Conservation (phyloP, 1,140 invertebrate genomes). For the Dreissena polymorpha region DNA sequence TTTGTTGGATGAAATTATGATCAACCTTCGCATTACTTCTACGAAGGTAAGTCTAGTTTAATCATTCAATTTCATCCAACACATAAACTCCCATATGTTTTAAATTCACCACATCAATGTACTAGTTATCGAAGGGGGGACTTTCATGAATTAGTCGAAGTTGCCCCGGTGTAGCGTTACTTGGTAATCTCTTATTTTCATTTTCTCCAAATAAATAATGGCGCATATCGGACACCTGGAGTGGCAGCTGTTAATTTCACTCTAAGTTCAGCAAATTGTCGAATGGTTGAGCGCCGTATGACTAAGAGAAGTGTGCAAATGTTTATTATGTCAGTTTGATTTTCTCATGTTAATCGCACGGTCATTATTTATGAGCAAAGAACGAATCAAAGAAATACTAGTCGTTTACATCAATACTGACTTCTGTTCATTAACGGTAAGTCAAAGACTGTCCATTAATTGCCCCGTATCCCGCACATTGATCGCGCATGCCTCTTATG, state of each 20-base stretch:
- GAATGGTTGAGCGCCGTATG: not conserved
- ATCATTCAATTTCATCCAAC: too few relatives aligned
- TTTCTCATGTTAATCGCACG: not conserved
- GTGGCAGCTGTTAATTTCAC: not conserved
- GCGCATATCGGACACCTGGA: not conserved
- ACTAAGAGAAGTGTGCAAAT: not conserved
- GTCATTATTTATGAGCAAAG: not conserved
- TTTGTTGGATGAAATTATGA: too few relatives aligned
- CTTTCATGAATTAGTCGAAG: not conserved
- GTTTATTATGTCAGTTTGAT: not conserved
- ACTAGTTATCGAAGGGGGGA: not conserved
- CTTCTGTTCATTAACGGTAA: not conserved
- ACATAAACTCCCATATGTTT: too few relatives aligned
- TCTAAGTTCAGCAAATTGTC: not conserved
- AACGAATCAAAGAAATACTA: not conserved
- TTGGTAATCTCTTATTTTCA: not conserved
- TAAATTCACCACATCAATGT: not conserved
- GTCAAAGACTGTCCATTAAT: not conserved
- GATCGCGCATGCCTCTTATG: not conserved
- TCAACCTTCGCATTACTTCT: too few relatives aligned
- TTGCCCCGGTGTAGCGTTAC: not conserved
- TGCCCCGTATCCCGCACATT: not conserved
- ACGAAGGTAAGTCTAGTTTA: too few relatives aligned
- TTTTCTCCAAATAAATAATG: not conserved
- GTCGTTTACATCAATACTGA: not conserved